phyloP scores from a whole-genome alignment of 1,140 invertebrate genomes.

The Carposina sasakii region DNA sequence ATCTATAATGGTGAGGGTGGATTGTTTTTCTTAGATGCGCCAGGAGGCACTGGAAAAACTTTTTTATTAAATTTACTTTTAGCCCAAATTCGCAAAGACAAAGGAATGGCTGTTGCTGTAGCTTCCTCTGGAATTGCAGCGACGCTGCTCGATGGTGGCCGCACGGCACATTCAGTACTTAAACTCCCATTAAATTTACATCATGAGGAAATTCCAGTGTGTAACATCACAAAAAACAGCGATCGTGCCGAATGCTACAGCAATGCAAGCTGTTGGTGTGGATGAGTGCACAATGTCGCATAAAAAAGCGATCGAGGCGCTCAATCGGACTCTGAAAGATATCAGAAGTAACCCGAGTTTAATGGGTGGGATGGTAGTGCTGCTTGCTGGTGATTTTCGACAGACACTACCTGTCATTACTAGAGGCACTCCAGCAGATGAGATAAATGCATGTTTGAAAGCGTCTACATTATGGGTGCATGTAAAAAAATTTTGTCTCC shows the following conservation, averaged over 20 bases:
- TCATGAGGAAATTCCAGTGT: constrained; percentile 26
- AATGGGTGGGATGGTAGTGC: constrained; percentile 27
- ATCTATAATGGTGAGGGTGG: constrained; percentile 18
- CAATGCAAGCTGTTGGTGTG: constrained; percentile 47
- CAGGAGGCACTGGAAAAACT: constrained; percentile 48
- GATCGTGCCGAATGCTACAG: constrained; percentile 22
- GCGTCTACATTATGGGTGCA: constrained; percentile 37
- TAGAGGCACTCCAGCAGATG: constrained; percentile 55
- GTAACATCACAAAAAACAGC: constrained; percentile 27
- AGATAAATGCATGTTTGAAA: constrained; percentile 54
- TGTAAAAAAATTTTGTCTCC: constrained; percentile 21
- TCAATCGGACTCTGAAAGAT: constrained; percentile 48
- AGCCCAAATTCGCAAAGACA: constrained; percentile 35
- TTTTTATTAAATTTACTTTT: constrained; percentile 52
- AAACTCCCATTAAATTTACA: constrained; percentile 43
- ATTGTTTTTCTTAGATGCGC: constrained; percentile 33
- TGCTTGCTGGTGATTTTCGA: constrained; percentile 63
- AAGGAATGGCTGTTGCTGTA: constrained; percentile 56
- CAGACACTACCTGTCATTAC: constrained; percentile 67
- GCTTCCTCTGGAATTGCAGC: constrained; percentile 74
- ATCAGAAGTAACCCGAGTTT: constrained; percentile 18
- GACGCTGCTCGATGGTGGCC: constrained; percentile 63
- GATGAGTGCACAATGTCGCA: constrained; percentile 56
- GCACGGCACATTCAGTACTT: constrained; percentile 70
- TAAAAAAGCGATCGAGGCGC: constrained; percentile 44